phyloP scores from a whole-genome alignment of 2,888 invertebrate genomes.

The Macrosoma leucophasiata region DNA sequence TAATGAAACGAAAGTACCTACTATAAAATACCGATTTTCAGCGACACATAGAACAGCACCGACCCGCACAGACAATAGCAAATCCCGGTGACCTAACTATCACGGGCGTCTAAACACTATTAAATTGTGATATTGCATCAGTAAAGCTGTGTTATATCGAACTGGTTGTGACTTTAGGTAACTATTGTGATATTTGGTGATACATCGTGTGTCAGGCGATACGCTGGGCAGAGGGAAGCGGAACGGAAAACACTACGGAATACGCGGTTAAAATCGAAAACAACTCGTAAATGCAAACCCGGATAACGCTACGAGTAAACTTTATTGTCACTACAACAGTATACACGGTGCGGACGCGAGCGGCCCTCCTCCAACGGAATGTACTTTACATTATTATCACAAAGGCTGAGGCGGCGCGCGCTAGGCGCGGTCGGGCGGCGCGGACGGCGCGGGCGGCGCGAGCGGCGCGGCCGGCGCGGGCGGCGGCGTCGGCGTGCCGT shows the following conservation, averaged over 20 bases:
- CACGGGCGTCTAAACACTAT: constrained; percentile 31
- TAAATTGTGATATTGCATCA: constrained; percentile 65
- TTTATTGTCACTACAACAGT: constrained; percentile 65
- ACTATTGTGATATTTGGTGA: constrained; percentile 75
- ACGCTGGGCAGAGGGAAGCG: constrained; percentile 27
- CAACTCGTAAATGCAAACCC: constrained; percentile 23
- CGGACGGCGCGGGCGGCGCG: constrained; percentile 32
- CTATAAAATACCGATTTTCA: no score
- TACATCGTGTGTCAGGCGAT: constrained; percentile 29
- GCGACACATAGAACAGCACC: constrained; percentile 19
- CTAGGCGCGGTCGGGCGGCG: constrained; percentile 38
- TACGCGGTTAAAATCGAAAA: constrained; percentile 22
- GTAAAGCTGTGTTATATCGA: constrained; percentile 72
- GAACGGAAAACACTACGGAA: constrained; percentile 20
- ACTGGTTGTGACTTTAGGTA: constrained; percentile 71
- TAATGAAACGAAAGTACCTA: no score
- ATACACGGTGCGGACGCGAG: constrained; percentile 32
- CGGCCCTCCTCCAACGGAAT: constrained; percentile 47
- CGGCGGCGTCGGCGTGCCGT: constrained; percentile 56
- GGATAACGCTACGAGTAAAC: constrained; percentile 36
- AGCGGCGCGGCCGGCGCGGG: constrained; percentile 33
- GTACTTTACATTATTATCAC: constrained; percentile 70
- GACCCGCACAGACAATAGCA: constrained; percentile 17
- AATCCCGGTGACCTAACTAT: constrained; percentile 22
- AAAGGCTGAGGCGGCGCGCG: constrained; percentile 55